These are phyloP conservation scores for Galerucella nymphaeae DNA, from an alignment of 2,888 invertebrate genomes.

Conservation along the genomic window DNA sequence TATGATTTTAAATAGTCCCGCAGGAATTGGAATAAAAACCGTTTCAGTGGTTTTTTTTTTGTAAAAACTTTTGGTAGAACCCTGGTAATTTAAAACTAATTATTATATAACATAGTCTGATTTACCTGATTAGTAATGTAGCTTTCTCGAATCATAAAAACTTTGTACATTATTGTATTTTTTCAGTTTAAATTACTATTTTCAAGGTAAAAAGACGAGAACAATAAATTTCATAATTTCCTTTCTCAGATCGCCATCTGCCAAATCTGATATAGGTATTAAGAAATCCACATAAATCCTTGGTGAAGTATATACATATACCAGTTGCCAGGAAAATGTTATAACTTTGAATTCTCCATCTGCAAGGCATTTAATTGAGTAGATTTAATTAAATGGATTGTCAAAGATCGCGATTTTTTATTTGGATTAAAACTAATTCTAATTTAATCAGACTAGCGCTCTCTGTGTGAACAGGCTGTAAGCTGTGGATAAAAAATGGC, in stretches of 20 bases:
- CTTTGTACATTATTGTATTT: background rate
- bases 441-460: too few relatives aligned
- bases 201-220: slow-evolving; percentile 1
- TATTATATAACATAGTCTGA: slow-evolving; percentile 1
- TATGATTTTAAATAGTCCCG: too few relatives aligned
- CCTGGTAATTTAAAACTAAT: background rate
- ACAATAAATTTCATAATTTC: slow-evolving; percentile 6
- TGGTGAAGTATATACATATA: background rate
- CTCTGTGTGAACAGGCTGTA: too few relatives aligned
- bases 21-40: background rate
- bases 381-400: background rate
- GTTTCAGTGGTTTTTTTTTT: too few relatives aligned
- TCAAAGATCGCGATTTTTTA: background rate
- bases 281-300: background rate
- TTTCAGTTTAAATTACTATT: background rate
- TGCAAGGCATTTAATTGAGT: background rate
- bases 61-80: background rate
- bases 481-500: too few relatives aligned
- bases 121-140: background rate
- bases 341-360: background rate
- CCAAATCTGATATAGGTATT: background rate
- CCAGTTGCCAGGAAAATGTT: background rate
- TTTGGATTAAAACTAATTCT: too few relatives aligned
- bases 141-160: slow-evolving; percentile 5
- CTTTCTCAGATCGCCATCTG: slow-evolving; percentile 3